These are phyloP conservation scores for Halyomorpha halys DNA, from an alignment of 1,140 invertebrate genomes.

Conservation along the genomic window DNA sequence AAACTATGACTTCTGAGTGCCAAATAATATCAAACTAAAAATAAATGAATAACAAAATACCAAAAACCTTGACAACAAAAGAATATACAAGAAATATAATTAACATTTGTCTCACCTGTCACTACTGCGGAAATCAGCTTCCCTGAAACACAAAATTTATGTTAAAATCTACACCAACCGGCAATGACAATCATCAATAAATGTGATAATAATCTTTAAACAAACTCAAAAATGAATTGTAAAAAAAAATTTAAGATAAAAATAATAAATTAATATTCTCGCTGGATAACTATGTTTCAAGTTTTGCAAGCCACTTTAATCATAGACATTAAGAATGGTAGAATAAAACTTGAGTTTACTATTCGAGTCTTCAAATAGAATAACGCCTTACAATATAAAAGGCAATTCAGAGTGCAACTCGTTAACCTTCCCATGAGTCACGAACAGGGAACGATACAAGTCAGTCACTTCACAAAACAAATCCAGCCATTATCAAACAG, in stretches of 20 bases:
- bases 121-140: conserved; percentile 35
- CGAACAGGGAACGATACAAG: too few species aligned
- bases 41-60: not conserved
- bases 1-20: not conserved
- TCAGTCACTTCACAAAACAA: too few species aligned
- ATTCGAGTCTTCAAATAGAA: conserved; percentile 10
- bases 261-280: too few species aligned
- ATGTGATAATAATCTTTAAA: too few species aligned
- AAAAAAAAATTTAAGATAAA: too few species aligned
- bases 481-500: too few species aligned
- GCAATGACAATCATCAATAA: too few species aligned
- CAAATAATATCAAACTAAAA: conserved; percentile 8
- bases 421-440: too few species aligned
- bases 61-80: not conserved
- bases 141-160: conserved; percentile 30
- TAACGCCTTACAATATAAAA: not conserved
- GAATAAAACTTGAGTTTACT: conserved; percentile 1
- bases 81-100: conserved; percentile 28
- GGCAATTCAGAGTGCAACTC: conserved; percentile 11
- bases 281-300: too few species aligned
- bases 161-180: not conserved
- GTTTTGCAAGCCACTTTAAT: not conserved
- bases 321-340: conserved; percentile 32
- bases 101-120: conserved; percentile 36
- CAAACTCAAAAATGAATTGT: too few species aligned